A percentile compares a stretch with the other conserved stretches of the same genome.
These are phyloP conservation scores for Trichogramma pretiosum DNA, from an alignment of 1,140 invertebrate genomes.

Conservation along the genomic window DNA sequence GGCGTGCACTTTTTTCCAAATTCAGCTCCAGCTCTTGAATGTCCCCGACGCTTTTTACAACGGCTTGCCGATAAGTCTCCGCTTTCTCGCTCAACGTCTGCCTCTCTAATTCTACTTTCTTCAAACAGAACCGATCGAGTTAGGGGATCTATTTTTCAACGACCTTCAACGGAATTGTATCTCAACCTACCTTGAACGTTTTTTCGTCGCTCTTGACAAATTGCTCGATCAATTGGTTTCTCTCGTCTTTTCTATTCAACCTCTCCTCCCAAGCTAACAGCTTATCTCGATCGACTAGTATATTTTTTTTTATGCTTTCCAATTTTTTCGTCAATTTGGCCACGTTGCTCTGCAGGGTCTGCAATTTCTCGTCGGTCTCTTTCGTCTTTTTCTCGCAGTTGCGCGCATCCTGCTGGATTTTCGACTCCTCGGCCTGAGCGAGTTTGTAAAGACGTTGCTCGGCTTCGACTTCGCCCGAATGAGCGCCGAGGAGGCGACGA, in stretches of 20 bases:
- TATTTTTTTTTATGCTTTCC: slow-evolving; percentile 47
- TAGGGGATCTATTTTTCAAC: not conserved
- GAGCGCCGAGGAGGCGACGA: slow-evolving; percentile 47
- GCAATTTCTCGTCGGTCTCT: slow-evolving; percentile 41
- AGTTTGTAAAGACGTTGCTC: slow-evolving; percentile 51
- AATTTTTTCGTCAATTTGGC: slow-evolving; percentile 47
- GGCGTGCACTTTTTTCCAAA: slow-evolving; percentile 35
- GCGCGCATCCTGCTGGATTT: slow-evolving; percentile 44
- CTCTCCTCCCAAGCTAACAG: slow-evolving; percentile 55
- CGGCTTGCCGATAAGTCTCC: slow-evolving; percentile 24
- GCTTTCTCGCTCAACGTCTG: slow-evolving; percentile 32
- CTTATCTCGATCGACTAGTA: slow-evolving; percentile 53
- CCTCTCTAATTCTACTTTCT: slow-evolving; percentile 40
- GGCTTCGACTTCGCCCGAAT: slow-evolving; percentile 52
- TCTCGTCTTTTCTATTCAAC: slow-evolving; percentile 50
- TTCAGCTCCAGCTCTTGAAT: slow-evolving; percentile 33
- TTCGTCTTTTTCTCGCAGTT: slow-evolving; percentile 45
- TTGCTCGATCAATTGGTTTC: slow-evolving; percentile 53
- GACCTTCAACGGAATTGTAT: not conserved
- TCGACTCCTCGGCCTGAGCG: slow-evolving; percentile 43
- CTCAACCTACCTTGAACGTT: slow-evolving; percentile 47
- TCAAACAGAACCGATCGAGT: slow-evolving; percentile 16
- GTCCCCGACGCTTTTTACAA: slow-evolving; percentile 31
- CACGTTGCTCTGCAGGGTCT: slow-evolving; percentile 33
- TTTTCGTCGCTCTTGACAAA: slow-evolving; percentile 55